phyloP scores from a whole-genome alignment of 2,888 invertebrate species.

The Neocrepidodera transversa region DNA sequence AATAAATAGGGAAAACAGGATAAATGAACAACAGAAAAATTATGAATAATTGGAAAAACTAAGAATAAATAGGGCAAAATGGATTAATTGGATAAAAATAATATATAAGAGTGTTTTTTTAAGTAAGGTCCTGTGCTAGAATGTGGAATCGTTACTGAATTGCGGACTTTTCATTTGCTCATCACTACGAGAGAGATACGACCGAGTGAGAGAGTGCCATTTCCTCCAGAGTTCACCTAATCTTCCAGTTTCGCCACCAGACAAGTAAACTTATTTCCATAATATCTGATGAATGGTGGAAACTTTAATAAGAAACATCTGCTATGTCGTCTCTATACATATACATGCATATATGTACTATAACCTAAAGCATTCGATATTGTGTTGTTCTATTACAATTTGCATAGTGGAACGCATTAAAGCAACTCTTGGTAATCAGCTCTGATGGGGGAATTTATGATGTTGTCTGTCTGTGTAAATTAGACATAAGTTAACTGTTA shows the following conservation, averaged over 20 bases:
- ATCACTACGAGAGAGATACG: constrained; percentile 24
- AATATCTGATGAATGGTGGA: constrained; percentile 44
- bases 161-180: constrained; percentile 23
- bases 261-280: constrained; percentile 45
- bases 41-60: too few relatives aligned
- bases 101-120: too few relatives aligned
- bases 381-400: constrained; percentile 34
- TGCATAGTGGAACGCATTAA: constrained; percentile 32
- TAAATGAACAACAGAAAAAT: too few relatives aligned
- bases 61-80: too few relatives aligned
- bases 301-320: constrained; percentile 45
- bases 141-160: constrained; percentile 2
- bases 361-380: constrained; percentile 32
- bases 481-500: constrained; percentile 18
- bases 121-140: constrained; percentile 11
- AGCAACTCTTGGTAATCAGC: constrained; percentile 23
- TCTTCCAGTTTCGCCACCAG: constrained; percentile 42
- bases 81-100: too few relatives aligned
- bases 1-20: too few relatives aligned
- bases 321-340: constrained; percentile 25
- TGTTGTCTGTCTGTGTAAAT: constrained; percentile 24
- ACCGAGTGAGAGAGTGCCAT: constrained; percentile 15
- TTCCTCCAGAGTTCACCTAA: constrained; percentile 35
- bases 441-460: constrained; percentile 21
- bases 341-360: constrained; percentile 22